These are phyloP conservation scores for Polyodon spathula DNA, from an alignment of 2,113 vertebrate genomes.

Conservation along the genomic window DNA sequence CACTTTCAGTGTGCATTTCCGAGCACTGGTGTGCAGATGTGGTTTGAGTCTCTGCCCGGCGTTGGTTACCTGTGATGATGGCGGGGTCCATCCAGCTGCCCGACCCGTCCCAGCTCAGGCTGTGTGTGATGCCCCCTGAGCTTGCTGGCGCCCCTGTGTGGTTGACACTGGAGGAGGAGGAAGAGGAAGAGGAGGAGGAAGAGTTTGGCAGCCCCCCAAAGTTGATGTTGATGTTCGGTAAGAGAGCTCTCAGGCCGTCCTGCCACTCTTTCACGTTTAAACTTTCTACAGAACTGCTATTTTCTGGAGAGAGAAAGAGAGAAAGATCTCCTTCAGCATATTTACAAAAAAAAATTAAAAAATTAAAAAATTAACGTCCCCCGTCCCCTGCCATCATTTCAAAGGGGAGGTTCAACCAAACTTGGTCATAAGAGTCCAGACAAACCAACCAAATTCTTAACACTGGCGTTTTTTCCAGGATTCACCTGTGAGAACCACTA, in stretches of 20 bases:
- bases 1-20: too few species aligned
- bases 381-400: too few species aligned
- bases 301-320: constrained; percentile 78
- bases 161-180: constrained; percentile 93
- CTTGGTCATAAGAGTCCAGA: too few species aligned
- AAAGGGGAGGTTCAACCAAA: too few species aligned
- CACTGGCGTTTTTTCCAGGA: too few species aligned
- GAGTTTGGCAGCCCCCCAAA: constrained; percentile 97
- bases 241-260: constrained; percentile 95
- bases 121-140: constrained; percentile 78
- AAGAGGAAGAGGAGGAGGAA: constrained; percentile 72
- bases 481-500: too few species aligned
- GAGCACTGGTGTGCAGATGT: too few species aligned
- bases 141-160: constrained; percentile 83
- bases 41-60: constrained; percentile 24
- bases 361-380: neutral
- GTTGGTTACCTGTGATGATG: constrained; percentile 92
- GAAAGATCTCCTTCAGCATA: constrained; percentile 22
- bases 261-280: constrained; percentile 99
- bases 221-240: constrained; percentile 99
- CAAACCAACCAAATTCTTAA: too few species aligned
- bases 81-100: constrained; percentile 99
- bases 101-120: constrained; percentile 92
- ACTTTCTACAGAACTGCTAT: constrained; percentile 93
- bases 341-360: neutral